These are phyloP conservation scores for Antennarius maculatus DNA, from an alignment of 2,797 vertebrate species.

Conservation along the genomic window DNA sequence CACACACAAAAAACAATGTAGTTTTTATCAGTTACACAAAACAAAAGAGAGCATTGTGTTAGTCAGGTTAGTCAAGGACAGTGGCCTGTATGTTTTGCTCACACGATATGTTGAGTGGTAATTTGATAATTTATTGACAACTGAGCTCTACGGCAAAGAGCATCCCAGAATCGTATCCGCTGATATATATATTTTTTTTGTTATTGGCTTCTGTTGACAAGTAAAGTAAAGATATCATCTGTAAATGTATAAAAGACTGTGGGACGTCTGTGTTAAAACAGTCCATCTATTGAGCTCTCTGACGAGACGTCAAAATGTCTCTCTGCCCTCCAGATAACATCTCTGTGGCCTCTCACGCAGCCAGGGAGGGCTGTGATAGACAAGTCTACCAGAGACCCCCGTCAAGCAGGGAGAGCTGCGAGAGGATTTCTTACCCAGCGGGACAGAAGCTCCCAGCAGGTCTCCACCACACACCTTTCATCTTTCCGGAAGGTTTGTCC, in stretches of 20 bases:
- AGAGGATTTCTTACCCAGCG: slow-evolving; percentile 89
- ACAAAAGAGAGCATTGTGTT: too few relatives aligned
- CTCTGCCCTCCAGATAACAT: slow-evolving; percentile 86
- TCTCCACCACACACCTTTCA: slow-evolving; percentile 92
- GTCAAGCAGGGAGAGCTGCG: slow-evolving; percentile 83
- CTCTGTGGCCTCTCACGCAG: slow-evolving; percentile 89
- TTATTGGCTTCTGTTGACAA: not conserved
- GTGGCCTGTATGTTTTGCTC: not conserved
- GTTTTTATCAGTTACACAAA: not conserved
- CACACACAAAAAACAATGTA: not conserved
- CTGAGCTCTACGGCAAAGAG: not conserved
- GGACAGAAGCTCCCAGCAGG: slow-evolving; percentile 93
- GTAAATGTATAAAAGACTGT: too few relatives aligned
- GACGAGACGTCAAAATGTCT: slow-evolving; percentile 46
- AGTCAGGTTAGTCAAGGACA: not conserved
- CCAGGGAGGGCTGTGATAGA: slow-evolving; percentile 93
- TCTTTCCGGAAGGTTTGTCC: slow-evolving; percentile 98
- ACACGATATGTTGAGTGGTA: not conserved
- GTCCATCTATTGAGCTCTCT: slow-evolving; percentile 16
- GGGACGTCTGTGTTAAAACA: too few relatives aligned
- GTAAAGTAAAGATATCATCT: not conserved
- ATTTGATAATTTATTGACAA: not conserved
- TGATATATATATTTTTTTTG: not conserved
- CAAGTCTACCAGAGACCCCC: slow-evolving; percentile 88
- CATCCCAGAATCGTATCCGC: slow-evolving; percentile 1